A percentile compares a stretch with the other conserved stretches of the same genome.
phyloP scores from a whole-genome alignment of 2,113 vertebrate species.

The pig (Sus scrofa) region DNA sequence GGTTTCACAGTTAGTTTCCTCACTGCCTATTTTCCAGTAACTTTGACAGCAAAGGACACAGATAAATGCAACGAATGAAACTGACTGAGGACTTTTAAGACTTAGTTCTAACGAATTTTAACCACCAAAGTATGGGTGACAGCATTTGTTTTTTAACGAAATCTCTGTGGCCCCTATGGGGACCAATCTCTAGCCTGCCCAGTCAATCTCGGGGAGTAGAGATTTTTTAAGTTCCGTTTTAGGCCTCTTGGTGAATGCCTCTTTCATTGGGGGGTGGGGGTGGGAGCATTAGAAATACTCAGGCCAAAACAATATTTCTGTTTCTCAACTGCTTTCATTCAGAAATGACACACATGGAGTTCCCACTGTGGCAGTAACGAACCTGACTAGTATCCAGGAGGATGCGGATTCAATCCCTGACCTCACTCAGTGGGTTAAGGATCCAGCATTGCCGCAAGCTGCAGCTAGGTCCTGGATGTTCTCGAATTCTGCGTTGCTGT shows the following conservation, averaged over 20 bases:
- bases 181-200: neutral
- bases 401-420: no score
- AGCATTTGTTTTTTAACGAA: constrained; percentile 43
- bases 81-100: neutral
- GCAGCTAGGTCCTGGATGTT: no score
- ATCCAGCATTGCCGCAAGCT: no score
- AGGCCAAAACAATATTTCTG: constrained; percentile 39
- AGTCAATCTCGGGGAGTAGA: neutral
- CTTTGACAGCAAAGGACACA: neutral
- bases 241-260: neutral
- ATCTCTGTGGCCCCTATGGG: neutral
- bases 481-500: no score
- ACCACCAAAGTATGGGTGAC: neutral
- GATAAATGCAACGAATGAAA: neutral
- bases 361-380: no score
- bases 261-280: neutral
- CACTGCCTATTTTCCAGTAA: neutral
- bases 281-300: neutral
- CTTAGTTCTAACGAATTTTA: constrained; percentile 13
- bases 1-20: constrained; percentile 18
- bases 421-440: no score
- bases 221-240: neutral
- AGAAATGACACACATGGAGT: neutral
- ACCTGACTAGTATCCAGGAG: no score
- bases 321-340: constrained; percentile 53